Evolutionary conservation across 2,888 invertebrate species (phyloP).

Genomic region (Chrysolina americana): DNA sequence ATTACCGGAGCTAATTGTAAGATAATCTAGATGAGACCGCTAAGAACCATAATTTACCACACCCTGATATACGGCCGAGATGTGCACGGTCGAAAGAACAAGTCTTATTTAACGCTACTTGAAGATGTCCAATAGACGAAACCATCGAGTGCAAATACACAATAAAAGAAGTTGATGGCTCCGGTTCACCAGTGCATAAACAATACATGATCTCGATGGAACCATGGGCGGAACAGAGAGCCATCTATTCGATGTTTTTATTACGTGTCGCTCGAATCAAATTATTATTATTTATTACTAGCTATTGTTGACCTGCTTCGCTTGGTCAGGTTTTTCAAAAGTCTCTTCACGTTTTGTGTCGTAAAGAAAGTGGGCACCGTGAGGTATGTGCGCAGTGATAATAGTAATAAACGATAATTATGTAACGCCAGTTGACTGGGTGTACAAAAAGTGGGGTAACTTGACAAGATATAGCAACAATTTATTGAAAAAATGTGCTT

Average conservation of each 20-base stretch:
- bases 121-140: slow-evolving; percentile 63
- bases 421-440: no score
- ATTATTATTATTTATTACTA: no score
- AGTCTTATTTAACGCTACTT: slow-evolving; percentile 64
- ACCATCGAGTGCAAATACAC: slow-evolving; percentile 59
- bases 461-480: no score
- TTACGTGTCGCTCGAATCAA: background rate
- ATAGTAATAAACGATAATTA: no score
- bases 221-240: background rate
- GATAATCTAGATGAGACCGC: slow-evolving; percentile 61
- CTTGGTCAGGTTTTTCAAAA: no score
- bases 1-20: slow-evolving; percentile 54
- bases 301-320: no score
- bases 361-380: no score
- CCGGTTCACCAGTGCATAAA: slow-evolving; percentile 19
- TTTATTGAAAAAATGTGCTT: no score
- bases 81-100: slow-evolving; percentile 61
- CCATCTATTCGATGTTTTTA: background rate
- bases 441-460: no score
- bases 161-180: slow-evolving; percentile 56
- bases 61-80: slow-evolving; percentile 44
- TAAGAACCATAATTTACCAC: slow-evolving; percentile 38
- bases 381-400: no score
- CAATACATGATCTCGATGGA: slow-evolving; percentile 27
- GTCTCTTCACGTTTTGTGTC: no score